Percentiles rank a stretch among this genome's conserved stretches.
Conservation (phyloP, 2,113 vertebrate species). For the Gallinago media region DNA sequence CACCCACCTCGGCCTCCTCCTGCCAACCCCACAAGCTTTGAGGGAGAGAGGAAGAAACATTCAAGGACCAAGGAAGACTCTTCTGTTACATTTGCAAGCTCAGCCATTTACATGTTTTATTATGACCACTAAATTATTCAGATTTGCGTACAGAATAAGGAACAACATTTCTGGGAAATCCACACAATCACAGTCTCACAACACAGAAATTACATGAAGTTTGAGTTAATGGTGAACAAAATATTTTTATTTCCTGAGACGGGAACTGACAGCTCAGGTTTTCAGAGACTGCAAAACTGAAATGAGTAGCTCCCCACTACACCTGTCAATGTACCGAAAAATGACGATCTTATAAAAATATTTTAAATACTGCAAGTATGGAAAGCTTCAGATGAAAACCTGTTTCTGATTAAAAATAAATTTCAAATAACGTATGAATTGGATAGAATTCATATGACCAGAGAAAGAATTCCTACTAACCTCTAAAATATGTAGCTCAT, state of each 20-base stretch:
- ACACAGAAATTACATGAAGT: background rate
- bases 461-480: background rate
- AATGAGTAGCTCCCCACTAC: background rate
- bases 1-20: background rate
- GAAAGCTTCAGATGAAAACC: background rate
- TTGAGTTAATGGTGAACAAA: background rate
- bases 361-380: background rate
- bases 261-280: background rate
- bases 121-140: background rate
- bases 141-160: background rate
- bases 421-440: background rate
- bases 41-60: background rate
- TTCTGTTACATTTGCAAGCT: background rate
- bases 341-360: background rate
- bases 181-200: background rate
- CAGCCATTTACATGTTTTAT: background rate
- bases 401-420: slow-evolving; percentile 28
- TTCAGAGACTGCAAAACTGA: background rate
- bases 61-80: background rate
- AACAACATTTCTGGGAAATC: background rate
- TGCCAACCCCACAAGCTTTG: background rate
- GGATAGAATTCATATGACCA: background rate
- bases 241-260: background rate
- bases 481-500: background rate
- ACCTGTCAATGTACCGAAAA: background rate